Evolutionary conservation across 1,140 invertebrate genomes (phyloP), one percentile per base, ranked within the genome.

Genomic region (Lordiphosa clarofinis): DNA sequence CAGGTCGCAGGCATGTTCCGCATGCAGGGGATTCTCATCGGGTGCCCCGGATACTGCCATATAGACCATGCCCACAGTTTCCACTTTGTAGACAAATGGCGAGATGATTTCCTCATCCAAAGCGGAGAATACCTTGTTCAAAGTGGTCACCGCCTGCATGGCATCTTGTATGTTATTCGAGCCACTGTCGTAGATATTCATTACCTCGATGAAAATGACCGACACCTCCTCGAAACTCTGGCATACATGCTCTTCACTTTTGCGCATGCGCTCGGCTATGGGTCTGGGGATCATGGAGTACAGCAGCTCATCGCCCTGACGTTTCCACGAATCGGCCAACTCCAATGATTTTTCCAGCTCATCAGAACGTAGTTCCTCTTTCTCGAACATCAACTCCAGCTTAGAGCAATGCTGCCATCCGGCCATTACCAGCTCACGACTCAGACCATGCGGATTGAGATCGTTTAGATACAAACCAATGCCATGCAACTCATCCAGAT

Each of bases 211-310:
- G 59, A 91, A 91, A 73, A 91, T 90, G 47, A 91, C 89, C 0
- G 91, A 91, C 7, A 91, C 91, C 39, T 89, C 87, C 37, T 91
- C 90, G 37, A 90, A 91, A 35, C 78, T 90, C 87, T 91, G 92
- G 86, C 95, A 97, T 4, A 95, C 96, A 31, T 92, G 92, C 63
- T 93, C 92, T 55, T 94, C 92, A 3, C 96, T 96, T 15, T 87
- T 88, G n/a, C 91, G 75, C 71, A 92, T 89, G 37, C 91, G 90
- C 61, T 92, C 90, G 9, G 91, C 95, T 1, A 96, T 94, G 6
- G 92, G 92, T 73, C 92, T 92, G 0, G 94, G 97, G 72, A 98
- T 97, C 96, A 98, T 97, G 1, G 96, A 97, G 88, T 98, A 98
- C 1, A 98, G 89, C 1, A 98, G 89, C 40, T 96, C 94, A 87